Evolutionary conservation across 1,140 invertebrate species (phyloP).

Genomic region (Drosophila pseudoobscura): DNA sequence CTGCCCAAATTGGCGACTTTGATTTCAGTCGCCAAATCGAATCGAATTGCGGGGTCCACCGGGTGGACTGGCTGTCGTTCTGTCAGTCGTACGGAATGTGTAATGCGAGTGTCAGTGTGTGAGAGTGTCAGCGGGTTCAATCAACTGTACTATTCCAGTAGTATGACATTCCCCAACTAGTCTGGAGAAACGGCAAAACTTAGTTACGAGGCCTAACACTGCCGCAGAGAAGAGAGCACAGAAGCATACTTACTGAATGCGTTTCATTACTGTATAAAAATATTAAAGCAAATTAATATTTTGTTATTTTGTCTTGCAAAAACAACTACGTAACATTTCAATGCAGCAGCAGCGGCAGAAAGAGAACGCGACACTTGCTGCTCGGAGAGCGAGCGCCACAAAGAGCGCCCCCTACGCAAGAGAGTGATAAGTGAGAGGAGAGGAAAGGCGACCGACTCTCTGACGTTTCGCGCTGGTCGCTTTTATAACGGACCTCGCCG

Average conservation of each 20-base stretch:
- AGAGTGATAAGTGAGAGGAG: constrained; percentile 61
- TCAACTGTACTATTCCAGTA: constrained; percentile 57
- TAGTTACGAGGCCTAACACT: neutral
- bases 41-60: constrained; percentile 27
- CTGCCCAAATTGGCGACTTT: constrained; percentile 65
- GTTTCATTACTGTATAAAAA: constrained; percentile 42
- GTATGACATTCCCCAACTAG: constrained; percentile 26
- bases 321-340: constrained; percentile 74
- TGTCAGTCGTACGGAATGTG: constrained; percentile 8
- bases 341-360: constrained; percentile 32
- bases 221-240: constrained; percentile 17
- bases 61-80: constrained; percentile 19
- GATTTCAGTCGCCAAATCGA: constrained; percentile 71
- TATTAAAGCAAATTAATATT: constrained; percentile 28
- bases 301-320: constrained; percentile 48
- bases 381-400: constrained; percentile 14
- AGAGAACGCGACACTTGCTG: constrained; percentile 25
- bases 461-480: constrained; percentile 23
- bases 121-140: constrained; percentile 56
- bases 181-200: neutral
- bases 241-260: constrained; percentile 40
- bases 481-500: constrained; percentile 54
- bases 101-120: constrained; percentile 28
- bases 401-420: constrained; percentile 7
- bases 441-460: constrained; percentile 10